Percentiles rank a stretch among this genome's conserved stretches.
Conservation (phyloP, 2,797 vertebrate species). For the Melopsittacus undulatus region DNA sequence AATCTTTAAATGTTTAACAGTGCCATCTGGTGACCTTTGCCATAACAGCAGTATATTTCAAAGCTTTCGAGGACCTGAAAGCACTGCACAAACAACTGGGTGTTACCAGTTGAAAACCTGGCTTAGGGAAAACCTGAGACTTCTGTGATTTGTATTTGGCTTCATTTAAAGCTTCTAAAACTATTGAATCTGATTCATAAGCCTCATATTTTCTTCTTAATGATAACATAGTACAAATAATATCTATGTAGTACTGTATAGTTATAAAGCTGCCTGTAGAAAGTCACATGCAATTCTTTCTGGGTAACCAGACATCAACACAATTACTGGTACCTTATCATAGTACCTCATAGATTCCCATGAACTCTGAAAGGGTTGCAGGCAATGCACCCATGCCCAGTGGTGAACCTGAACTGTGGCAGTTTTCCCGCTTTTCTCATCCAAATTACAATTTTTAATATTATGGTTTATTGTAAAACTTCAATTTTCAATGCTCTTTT, state of each 20-base stretch:
- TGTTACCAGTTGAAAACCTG: neutral
- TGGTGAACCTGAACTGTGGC: neutral
- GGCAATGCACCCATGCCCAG: neutral
- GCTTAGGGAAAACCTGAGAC: rapidly evolving
- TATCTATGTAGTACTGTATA: neutral
- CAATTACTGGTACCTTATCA: neutral
- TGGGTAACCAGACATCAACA: neutral
- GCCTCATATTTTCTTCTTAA: neutral
- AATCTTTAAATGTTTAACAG: conserved; percentile 60
- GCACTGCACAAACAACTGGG: rapidly evolving
- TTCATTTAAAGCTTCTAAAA: neutral
- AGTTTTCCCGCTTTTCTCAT: neutral
- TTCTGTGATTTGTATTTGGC: rapidly evolving
- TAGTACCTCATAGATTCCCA: neutral
- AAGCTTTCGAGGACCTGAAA: neutral
- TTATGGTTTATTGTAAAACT: neutral
- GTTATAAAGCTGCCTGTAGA: neutral
- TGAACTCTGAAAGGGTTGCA: neutral
- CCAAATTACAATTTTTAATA: neutral
- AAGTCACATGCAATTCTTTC: neutral
- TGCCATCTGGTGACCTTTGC: conserved; percentile 66
- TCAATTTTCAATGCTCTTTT: neutral
- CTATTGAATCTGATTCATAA: neutral
- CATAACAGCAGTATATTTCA: conserved; percentile 22
- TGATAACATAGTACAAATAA: neutral